A percentile compares a stretch with the other conserved stretches of the same genome.
Evolutionary conservation across 2,113 vertebrate genomes (phyloP).

Genomic region (Marmota flaviventris): DNA sequence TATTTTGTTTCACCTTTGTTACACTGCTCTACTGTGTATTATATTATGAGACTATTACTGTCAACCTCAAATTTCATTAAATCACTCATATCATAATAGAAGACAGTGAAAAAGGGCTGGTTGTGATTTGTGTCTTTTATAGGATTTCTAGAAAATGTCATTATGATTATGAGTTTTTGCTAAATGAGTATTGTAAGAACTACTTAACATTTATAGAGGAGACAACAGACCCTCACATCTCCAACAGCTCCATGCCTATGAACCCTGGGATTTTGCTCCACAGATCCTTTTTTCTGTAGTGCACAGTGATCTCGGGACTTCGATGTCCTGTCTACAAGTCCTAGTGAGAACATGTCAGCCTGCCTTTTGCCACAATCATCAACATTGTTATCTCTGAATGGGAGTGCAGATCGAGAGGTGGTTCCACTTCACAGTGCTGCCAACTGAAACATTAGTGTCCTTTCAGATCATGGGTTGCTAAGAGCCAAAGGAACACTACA

Average conservation of each 20-base stretch:
- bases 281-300: not conserved
- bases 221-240: not conserved
- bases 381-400: not conserved
- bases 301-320: not conserved
- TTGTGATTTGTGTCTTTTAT: constrained; percentile 32
- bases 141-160: constrained; percentile 57
- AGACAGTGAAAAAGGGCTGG: constrained; percentile 6
- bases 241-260: not conserved
- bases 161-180: constrained; percentile 53
- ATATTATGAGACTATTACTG: constrained; percentile 53
- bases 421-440: not conserved
- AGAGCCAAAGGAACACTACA: not conserved
- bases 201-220: constrained; percentile 51
- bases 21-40: constrained; percentile 56
- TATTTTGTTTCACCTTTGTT: constrained; percentile 58
- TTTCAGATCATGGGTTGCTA: constrained; percentile 29
- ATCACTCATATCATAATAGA: constrained; percentile 50
- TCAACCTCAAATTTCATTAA: constrained; percentile 53
- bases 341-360: not conserved
- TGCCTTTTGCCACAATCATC: not conserved
- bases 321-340: not conserved
- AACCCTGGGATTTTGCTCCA: not conserved
- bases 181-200: constrained; percentile 30
- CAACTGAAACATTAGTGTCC: not conserved
- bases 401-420: not conserved